phyloP scores from a whole-genome alignment of 2,113 vertebrate genomes.

The Choloepus hoffmanni region DNA sequence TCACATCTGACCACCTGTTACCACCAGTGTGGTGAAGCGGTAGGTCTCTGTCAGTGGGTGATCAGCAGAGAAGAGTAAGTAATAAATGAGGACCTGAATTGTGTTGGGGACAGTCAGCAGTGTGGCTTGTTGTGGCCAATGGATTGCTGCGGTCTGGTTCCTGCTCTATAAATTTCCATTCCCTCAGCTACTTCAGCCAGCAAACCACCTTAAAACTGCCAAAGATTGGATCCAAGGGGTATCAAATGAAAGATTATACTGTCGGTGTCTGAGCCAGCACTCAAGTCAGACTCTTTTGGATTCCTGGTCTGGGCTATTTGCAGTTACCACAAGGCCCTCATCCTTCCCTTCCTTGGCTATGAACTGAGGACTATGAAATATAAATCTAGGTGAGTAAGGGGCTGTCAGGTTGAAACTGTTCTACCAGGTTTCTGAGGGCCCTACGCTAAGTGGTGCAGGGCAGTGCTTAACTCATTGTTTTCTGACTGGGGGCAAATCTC shows the following conservation, averaged over 20 bases:
- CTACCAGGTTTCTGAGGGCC: background rate
- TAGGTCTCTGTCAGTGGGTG: background rate
- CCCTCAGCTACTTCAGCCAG: background rate
- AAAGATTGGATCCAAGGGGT: background rate
- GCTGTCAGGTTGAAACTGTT: background rate
- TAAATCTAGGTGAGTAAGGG: background rate
- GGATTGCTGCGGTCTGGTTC: background rate
- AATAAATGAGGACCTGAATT: background rate
- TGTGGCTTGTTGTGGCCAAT: background rate
- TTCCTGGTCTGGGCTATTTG: background rate
- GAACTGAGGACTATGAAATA: background rate
- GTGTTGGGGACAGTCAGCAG: background rate
- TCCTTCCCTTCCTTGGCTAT: background rate
- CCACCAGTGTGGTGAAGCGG: background rate
- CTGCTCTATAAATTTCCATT: slow-evolving; percentile 46
- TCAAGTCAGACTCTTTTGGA: background rate
- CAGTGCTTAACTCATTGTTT: background rate
- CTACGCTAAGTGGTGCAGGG: background rate
- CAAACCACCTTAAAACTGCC: background rate
- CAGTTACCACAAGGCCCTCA: background rate
- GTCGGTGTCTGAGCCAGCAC: background rate
- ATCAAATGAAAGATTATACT: background rate
- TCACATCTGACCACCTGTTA: background rate
- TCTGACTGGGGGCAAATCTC: background rate
- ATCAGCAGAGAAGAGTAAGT: background rate